These are phyloP conservation scores for Henicopernis longicauda DNA, from an alignment of 2,113 vertebrate species.

Conservation along the genomic window DNA sequence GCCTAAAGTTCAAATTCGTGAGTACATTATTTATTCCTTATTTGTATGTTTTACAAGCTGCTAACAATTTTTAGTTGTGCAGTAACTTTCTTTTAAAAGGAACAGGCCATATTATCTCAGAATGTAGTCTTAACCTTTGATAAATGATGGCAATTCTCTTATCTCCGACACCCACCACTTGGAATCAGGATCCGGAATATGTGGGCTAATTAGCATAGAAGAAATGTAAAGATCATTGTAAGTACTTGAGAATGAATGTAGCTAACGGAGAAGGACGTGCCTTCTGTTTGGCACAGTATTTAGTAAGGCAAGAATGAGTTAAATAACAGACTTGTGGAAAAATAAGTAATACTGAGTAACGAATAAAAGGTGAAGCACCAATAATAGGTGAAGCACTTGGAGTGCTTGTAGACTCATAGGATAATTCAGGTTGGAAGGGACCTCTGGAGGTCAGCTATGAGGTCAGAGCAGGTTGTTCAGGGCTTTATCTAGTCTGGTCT, in stretches of 20 bases:
- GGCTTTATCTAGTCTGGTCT: neutral
- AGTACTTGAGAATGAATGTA: neutral
- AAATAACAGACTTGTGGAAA: neutral
- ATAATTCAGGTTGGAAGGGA: neutral
- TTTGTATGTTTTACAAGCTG: neutral
- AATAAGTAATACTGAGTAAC: neutral
- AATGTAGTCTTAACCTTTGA: neutral
- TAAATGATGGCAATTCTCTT: neutral
- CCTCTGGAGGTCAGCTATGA: neutral
- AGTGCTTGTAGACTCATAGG: neutral
- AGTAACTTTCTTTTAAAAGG: conserved; percentile 3
- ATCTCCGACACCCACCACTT: neutral
- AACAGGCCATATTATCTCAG: neutral
- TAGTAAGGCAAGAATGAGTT: neutral
- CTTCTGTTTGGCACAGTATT: neutral
- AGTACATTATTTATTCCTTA: neutral
- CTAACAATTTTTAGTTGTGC: neutral
- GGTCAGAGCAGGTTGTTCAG: neutral
- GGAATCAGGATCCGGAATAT: neutral
- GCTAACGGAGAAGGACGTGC: neutral
- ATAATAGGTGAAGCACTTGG: neutral
- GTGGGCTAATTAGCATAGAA: neutral
- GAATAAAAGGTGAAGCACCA: neutral
- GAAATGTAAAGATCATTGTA: neutral
- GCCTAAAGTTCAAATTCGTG: neutral